Percentiles rank a stretch among this genome's conserved stretches.
Conservation (phyloP, 2,797 vertebrate genomes). For the Myiothlypis chrysogaster region DNA sequence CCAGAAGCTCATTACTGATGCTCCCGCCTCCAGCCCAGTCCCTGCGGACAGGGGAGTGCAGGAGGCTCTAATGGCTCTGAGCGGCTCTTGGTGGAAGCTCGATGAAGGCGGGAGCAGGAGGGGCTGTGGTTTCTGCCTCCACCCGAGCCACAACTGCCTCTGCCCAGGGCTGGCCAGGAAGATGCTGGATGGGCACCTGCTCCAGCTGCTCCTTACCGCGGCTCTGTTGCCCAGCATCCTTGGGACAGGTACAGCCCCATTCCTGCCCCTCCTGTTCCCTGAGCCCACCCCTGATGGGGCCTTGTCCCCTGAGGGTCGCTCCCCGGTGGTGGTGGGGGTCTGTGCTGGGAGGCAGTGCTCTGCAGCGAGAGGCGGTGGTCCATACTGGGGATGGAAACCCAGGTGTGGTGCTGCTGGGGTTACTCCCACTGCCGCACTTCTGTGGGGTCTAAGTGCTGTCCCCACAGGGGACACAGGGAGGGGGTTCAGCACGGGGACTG, state of each 20-base stretch:
- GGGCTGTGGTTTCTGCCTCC: slow-evolving; percentile 64
- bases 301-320: neutral
- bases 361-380: rapidly evolving
- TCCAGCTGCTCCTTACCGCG: neutral
- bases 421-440: neutral
- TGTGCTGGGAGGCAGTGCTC: neutral
- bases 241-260: slow-evolving; percentile 40
- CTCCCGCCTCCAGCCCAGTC: neutral
- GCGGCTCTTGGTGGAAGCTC: slow-evolving; percentile 30
- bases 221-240: neutral
- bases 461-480: neutral
- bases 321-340: rapidly evolving
- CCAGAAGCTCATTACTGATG: slow-evolving; percentile 13
- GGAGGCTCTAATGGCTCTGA: slow-evolving; percentile 64
- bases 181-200: slow-evolving; percentile 45
- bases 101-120: slow-evolving; percentile 66
- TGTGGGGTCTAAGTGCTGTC: neutral
- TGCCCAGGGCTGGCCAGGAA: slow-evolving; percentile 12
- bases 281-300: neutral
- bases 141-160: slow-evolving; percentile 16
- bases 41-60: slow-evolving; percentile 21
- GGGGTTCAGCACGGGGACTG: neutral
- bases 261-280: neutral
- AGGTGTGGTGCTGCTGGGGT: neutral
- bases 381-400: rapidly evolving